Base-by-base conservation (phyloP, 53 echinoderm and acorn worm species). In the Echinarachnius parma region DNA sequence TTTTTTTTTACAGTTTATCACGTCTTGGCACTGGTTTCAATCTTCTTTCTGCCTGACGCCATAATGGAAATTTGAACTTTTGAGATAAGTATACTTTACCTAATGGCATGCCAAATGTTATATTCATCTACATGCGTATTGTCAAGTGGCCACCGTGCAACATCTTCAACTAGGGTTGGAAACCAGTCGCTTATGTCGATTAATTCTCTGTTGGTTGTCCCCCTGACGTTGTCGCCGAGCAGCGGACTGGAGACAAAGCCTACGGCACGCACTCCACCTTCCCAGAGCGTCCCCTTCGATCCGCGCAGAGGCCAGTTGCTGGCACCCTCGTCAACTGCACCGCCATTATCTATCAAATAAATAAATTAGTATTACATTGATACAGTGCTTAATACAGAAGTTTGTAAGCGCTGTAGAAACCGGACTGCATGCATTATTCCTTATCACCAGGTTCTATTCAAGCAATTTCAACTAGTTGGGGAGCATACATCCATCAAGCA, bases 291-390 rank as follows among this genome's bases (percentile, higher is more conserved):
- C 28, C 54, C 62, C 80, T 93, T 93, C 20, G 31, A 55, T 4
- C 93, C 93, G 26, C 93, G 85, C 9, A 93, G 65, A 39, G 93
- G 93, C 89, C 89, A 93, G 66, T 93, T 93, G 52, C 61, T 92
- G 23, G 81, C 88, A 19, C 76, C 76, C 8, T 24, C 14, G 8
- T 27, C n/a, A 10, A 84, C 61, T 30, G 19, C 60, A 52, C 93
- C 93, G 44, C 93, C 93, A 42, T 93, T 93, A 53, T 93, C 93
- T 93, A 72, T n/a, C n/a, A n/a, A n/a, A n/a, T n/a, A n/a, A n/a
- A n/a, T n/a, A n/a, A n/a, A n/a, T n/a, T n/a, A n/a, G n/a, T n/a
- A n/a, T n/a, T n/a, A n/a, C n/a, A n/a, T n/a, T n/a, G n/a, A n/a
- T n/a, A n/a, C n/a, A n/a, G n/a, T n/a, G n/a, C n/a, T n/a, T n/a